These are phyloP conservation scores for Monopterus albus DNA, from an alignment of 2,113 vertebrate genomes.

Conservation along the genomic window DNA sequence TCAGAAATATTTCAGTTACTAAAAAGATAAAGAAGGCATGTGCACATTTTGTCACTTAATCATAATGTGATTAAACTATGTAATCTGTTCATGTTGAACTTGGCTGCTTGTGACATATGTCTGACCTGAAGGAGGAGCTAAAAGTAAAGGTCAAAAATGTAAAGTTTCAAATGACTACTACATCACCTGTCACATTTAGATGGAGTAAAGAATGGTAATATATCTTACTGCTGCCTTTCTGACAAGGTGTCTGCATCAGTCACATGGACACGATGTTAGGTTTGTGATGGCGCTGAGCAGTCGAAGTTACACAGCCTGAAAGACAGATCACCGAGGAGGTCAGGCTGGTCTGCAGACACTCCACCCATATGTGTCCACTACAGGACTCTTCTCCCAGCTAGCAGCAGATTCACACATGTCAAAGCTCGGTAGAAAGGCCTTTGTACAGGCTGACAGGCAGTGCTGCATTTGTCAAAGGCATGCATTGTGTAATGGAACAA, in stretches of 20 bases:
- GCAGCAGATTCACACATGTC: constrained; percentile 54
- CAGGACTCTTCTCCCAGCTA: constrained; percentile 39
- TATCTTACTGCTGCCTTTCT: not conserved
- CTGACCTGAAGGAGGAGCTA: not conserved
- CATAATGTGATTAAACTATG: too few relatives aligned
- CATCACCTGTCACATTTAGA: not conserved
- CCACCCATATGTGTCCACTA: constrained; percentile 51
- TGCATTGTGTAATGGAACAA: constrained; percentile 57
- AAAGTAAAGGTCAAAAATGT: not conserved
- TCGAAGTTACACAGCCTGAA: constrained; percentile 22
- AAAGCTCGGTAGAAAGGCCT: constrained; percentile 45
- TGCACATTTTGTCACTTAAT: not conserved
- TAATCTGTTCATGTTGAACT: not conserved
- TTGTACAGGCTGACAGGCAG: constrained; percentile 67
- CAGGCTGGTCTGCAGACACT: constrained; percentile 40
- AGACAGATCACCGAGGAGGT: constrained; percentile 39
- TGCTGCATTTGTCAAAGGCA: constrained; percentile 64
- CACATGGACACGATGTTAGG: not conserved
- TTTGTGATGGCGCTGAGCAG: too few relatives aligned
- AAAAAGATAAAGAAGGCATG: not conserved
- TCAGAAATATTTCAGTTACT: not conserved
- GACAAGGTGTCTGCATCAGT: constrained; percentile 7
- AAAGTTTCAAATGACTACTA: not conserved
- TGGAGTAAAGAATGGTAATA: not conserved
- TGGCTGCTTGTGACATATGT: not conserved